A percentile compares a stretch with the other conserved stretches of the same genome.
phyloP scores from a whole-genome alignment of 2,888 invertebrate genomes.

The Netelia inedita region DNA sequence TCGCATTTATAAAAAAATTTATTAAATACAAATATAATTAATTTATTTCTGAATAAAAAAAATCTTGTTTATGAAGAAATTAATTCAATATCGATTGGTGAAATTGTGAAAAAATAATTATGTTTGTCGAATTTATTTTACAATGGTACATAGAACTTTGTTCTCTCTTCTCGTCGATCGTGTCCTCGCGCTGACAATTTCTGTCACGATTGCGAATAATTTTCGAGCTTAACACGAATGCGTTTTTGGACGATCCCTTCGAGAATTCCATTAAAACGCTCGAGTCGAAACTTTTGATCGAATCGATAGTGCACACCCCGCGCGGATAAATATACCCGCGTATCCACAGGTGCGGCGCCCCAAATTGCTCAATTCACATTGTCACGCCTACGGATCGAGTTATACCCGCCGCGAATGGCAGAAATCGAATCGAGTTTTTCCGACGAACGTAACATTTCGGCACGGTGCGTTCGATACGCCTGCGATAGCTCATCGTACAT shows the following conservation, averaged over 20 bases:
- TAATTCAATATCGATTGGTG: too few species aligned
- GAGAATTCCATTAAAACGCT: neutral
- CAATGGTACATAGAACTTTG: too few species aligned
- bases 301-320: neutral
- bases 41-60: neutral
- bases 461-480: constrained; percentile 8
- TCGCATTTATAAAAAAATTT: neutral
- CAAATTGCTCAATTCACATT: constrained; percentile 49
- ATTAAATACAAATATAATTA: neutral
- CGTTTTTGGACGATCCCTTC: neutral
- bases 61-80: too few species aligned
- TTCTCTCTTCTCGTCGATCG: too few species aligned
- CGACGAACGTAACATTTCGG: constrained; percentile 48
- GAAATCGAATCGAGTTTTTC: constrained; percentile 37
- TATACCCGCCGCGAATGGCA: constrained; percentile 19
- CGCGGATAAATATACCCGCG: neutral
- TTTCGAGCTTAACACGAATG: neutral
- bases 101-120: too few species aligned
- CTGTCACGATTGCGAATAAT: too few species aligned
- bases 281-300: neutral
- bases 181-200: too few species aligned
- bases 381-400: constrained; percentile 34
- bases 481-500: constrained; percentile 6
- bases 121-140: too few species aligned
- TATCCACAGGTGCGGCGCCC: constrained; percentile 18